A percentile compares a stretch with the other conserved stretches of the same genome.
phyloP scores from a whole-genome alignment of 2,888 invertebrate genomes.

The Caenorhabditis uteleia region DNA sequence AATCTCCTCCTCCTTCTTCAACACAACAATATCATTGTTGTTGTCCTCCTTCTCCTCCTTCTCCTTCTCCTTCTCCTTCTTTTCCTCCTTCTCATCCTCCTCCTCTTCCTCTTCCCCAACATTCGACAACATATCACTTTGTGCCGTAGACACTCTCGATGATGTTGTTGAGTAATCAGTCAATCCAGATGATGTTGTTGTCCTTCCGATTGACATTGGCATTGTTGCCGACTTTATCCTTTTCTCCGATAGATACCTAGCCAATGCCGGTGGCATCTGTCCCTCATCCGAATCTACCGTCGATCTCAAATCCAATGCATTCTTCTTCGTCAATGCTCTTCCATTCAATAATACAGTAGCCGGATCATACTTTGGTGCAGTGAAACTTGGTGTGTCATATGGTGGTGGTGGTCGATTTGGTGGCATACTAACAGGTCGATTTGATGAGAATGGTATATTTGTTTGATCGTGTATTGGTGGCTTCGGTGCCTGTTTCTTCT shows the following conservation, averaged over 20 bases:
- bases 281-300: background rate
- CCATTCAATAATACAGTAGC: slow-evolving; percentile 5
- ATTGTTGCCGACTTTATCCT: slow-evolving; percentile 12
- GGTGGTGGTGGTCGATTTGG: slow-evolving; percentile 32
- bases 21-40: background rate
- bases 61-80: slow-evolving; percentile 3
- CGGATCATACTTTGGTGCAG: too few relatives aligned
- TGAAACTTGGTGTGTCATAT: slow-evolving; percentile 31
- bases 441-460: background rate
- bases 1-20: background rate
- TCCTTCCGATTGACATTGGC: slow-evolving; percentile 20
- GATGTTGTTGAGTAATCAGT: slow-evolving; percentile 29
- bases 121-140: slow-evolving; percentile 11
- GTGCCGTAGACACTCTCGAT: slow-evolving; percentile 10
- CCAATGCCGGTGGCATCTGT: slow-evolving; percentile 12
- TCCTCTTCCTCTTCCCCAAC: slow-evolving; percentile 13
- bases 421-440: slow-evolving; percentile 26
- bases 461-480: too few relatives aligned
- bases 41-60: slow-evolving; percentile 2
- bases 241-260: slow-evolving; percentile 9
- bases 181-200: slow-evolving; percentile 17
- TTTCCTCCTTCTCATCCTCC: background rate
- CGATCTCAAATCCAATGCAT: slow-evolving; percentile 26
- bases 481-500: too few relatives aligned
- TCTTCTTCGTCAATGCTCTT: slow-evolving; percentile 16